phyloP scores from a whole-genome alignment of 1,140 invertebrate species.

The Trypoxylus dichotomus region DNA sequence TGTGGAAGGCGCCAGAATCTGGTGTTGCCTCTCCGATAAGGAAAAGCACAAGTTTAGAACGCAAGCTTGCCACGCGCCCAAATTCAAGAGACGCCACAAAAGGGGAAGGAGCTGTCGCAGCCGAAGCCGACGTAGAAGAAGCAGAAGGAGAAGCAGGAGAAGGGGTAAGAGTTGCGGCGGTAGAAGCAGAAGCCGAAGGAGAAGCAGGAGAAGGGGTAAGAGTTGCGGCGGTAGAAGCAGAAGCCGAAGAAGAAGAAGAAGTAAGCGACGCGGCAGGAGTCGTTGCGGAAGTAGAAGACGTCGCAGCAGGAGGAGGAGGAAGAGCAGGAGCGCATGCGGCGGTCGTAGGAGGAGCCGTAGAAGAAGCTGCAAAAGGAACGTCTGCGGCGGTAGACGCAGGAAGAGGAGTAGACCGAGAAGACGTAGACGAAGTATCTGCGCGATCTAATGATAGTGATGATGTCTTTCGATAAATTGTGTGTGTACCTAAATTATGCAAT shows the following conservation, averaged over 20 bases:
- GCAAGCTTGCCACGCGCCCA: constrained; percentile 23
- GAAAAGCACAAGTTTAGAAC: constrained; percentile 28
- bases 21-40: constrained; percentile 27
- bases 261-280: background rate
- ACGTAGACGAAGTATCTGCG: background rate
- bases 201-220: background rate
- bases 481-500: background rate
- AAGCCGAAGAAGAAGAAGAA: background rate
- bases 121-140: background rate
- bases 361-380: background rate
- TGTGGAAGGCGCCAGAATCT: constrained; percentile 28
- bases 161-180: background rate
- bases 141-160: background rate
- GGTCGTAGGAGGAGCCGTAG: background rate
- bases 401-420: background rate
- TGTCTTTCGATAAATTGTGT: background rate
- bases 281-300: background rate
- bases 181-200: background rate
- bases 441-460: background rate
- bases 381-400: background rate
- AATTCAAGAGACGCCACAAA: background rate
- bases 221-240: background rate
- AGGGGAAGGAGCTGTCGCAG: background rate
- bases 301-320: background rate
- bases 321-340: background rate